Evolutionary conservation across 2,888 invertebrate species (phyloP).

Genomic region (Belgica antarctica): DNA sequence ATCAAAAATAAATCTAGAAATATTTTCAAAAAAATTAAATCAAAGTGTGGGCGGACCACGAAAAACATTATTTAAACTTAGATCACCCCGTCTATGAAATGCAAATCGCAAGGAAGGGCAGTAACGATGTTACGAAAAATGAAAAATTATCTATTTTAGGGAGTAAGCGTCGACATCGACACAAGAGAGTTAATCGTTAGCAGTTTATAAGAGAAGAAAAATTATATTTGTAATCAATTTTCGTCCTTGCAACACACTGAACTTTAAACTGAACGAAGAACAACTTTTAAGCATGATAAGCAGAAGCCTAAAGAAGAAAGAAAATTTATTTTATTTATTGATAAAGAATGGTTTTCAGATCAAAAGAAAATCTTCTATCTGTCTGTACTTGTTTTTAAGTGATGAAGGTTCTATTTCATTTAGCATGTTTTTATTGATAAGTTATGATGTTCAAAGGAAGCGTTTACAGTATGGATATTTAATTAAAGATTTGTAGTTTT

Average conservation of each 20-base stretch:
- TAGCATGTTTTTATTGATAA: conserved; percentile 22
- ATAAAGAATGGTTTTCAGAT: too few species aligned
- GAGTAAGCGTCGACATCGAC: background rate
- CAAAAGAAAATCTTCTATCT: too few species aligned
- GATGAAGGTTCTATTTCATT: background rate
- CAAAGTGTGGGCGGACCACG: too few species aligned
- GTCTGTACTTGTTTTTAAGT: conserved; percentile 25
- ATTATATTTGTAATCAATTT: conserved; percentile 14
- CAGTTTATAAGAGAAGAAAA: background rate
- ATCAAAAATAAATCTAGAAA: too few species aligned
- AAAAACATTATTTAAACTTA: too few species aligned
- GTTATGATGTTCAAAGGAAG: conserved; percentile 29
- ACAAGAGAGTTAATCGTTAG: background rate
- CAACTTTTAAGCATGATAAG: background rate
- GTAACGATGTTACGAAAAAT: background rate
- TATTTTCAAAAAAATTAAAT: too few species aligned
- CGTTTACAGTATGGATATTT: conserved; percentile 25
- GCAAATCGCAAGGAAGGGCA: background rate
- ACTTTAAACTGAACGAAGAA: background rate
- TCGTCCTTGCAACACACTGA: background rate
- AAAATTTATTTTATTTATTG: conserved; percentile 24
- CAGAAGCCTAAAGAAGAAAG: background rate
- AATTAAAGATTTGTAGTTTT: conserved; percentile 32
- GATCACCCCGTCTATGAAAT: too few species aligned
- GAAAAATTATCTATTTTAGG: background rate